These are phyloP conservation scores for Carassius auratus DNA, from an alignment of 2,113 vertebrate species.

Conservation along the genomic window DNA sequence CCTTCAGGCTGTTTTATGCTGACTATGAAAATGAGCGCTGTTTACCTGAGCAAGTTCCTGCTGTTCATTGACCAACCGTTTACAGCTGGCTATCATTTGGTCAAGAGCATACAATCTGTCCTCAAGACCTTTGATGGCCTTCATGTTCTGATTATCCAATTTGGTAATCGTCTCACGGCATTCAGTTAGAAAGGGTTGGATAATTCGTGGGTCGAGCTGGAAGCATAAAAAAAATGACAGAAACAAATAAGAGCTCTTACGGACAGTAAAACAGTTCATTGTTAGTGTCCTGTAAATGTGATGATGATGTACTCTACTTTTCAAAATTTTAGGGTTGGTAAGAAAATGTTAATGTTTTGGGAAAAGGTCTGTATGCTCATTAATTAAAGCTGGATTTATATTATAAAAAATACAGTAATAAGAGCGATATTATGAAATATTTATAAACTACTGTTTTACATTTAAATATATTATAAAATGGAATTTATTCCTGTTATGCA, in stretches of 20 bases:
- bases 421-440: not conserved
- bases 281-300: not conserved
- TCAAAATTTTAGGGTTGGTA: not conserved
- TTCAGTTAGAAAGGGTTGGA: constrained; percentile 92
- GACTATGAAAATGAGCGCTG: not conserved
- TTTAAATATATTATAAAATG: not conserved
- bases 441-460: not conserved
- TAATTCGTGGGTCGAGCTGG: constrained; percentile 93
- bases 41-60: constrained; percentile 99
- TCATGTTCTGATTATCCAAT: constrained; percentile 99
- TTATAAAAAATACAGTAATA: no score
- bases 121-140: constrained; percentile 98
- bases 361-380: not conserved
- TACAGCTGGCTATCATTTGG: constrained; percentile 99
- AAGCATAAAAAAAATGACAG: constrained; percentile 39
- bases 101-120: constrained; percentile 94
- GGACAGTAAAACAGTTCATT: not conserved
- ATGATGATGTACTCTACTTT: not conserved
- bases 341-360: not conserved
- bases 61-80: constrained; percentile 97
- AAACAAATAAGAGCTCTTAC: no score
- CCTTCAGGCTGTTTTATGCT: not conserved
- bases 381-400: not conserved
- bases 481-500: not conserved
- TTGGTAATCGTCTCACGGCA: constrained; percentile 95